Percentiles rank a stretch among this genome's conserved stretches.
These are phyloP conservation scores for Plutomurus gul DNA, from an alignment of 1,140 invertebrate genomes.

Conservation along the genomic window DNA sequence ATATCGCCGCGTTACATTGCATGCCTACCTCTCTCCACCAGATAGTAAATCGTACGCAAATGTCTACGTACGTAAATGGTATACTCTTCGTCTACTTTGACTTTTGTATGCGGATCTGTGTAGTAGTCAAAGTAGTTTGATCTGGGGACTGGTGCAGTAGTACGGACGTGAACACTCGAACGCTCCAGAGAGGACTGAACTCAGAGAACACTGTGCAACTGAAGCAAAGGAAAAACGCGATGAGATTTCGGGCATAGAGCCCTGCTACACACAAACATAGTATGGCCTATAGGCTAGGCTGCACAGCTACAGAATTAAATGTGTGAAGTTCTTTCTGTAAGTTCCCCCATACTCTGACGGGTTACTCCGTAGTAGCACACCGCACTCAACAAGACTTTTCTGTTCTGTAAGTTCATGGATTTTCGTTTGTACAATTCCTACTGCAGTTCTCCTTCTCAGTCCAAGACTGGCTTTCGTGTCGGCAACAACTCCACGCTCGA, in stretches of 20 bases:
- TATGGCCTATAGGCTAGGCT: too few species aligned
- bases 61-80: too few species aligned
- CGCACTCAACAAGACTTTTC: neutral
- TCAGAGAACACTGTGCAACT: neutral
- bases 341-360: too few species aligned
- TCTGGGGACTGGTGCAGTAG: neutral
- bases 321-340: too few species aligned
- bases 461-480: slow-evolving; percentile 34
- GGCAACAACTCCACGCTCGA: slow-evolving; percentile 35
- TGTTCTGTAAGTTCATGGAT: neutral
- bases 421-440: neutral
- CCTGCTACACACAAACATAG: neutral
- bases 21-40: too few species aligned
- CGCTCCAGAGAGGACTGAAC: neutral
- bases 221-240: slow-evolving; percentile 6
- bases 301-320: too few species aligned
- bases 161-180: neutral
- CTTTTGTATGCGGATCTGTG: too few species aligned
- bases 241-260: neutral
- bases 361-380: too few species aligned
- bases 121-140: neutral
- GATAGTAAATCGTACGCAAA: too few species aligned
- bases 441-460: slow-evolving; percentile 12
- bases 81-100: too few species aligned
- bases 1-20: too few species aligned